phyloP scores from a whole-genome alignment of 2,797 vertebrate species.

The Phataginus tricuspis region DNA sequence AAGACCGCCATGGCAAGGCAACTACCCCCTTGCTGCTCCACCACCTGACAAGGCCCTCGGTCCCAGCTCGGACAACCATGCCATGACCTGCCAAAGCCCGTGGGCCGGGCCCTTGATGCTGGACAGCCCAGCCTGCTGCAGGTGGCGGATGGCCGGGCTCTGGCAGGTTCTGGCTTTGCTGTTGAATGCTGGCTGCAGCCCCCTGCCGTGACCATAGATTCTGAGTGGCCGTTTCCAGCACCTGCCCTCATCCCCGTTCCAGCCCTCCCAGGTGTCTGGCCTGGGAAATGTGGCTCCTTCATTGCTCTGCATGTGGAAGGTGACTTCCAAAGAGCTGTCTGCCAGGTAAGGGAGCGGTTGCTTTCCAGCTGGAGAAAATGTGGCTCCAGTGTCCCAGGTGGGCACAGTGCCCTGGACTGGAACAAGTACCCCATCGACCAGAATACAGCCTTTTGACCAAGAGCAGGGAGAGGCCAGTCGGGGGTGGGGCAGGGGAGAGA shows the following conservation, averaged over 20 bases:
- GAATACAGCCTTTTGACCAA: not conserved
- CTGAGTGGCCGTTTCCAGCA: not conserved
- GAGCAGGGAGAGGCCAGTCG: no score
- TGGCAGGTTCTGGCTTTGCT: no score
- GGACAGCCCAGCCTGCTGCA: no score
- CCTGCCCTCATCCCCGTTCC: not conserved
- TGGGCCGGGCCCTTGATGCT: no score
- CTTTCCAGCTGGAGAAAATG: no score
- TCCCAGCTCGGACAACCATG: not conserved
- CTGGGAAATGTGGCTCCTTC: not conserved
- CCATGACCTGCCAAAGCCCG: no score
- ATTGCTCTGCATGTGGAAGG: no score
- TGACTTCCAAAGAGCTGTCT: not conserved
- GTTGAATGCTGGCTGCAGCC: not conserved
- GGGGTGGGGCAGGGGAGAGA: not conserved
- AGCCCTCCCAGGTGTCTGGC: not conserved
- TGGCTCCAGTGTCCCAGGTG: not conserved
- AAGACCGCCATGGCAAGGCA: rapidly evolving
- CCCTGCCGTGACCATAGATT: not conserved
- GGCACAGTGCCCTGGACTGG: no score
- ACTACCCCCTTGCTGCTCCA: not conserved
- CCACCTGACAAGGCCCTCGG: not conserved
- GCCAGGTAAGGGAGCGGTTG: no score
- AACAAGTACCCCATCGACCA: no score
- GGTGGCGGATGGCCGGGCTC: no score